These are phyloP conservation scores for Tursiops truncatus DNA, from an alignment of 2,113 vertebrate species.

Conservation along the genomic window DNA sequence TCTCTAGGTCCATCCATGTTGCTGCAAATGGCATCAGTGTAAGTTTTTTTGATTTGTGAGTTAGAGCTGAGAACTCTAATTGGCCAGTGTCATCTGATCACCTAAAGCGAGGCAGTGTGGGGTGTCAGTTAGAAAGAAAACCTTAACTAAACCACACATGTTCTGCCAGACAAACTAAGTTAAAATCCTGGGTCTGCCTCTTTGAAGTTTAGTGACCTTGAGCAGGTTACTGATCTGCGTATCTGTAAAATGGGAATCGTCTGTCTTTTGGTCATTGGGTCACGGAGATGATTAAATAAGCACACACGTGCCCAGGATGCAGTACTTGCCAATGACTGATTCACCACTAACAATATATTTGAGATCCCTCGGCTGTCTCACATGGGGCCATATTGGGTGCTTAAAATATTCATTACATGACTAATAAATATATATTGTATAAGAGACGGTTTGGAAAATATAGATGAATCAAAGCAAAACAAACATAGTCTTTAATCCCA, in stretches of 20 bases:
- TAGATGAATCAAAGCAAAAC: not conserved
- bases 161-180: not conserved
- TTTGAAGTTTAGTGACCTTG: not conserved
- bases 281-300: not conserved
- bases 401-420: not conserved
- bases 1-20: not conserved
- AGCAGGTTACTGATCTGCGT: not conserved
- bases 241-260: not conserved
- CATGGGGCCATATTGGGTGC: not conserved
- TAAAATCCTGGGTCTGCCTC: not conserved
- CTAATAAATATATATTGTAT: not conserved
- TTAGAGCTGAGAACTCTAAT: not conserved
- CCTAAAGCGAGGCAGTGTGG: not conserved
- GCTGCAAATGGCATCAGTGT: not conserved
- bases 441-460: not conserved
- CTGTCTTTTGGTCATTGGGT: fast-evolving
- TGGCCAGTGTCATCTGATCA: not conserved
- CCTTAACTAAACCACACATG: not conserved
- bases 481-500: not conserved
- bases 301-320: fast-evolving
- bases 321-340: not conserved
- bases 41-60: not conserved
- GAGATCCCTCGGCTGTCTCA: not conserved
- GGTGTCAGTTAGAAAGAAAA: not conserved
- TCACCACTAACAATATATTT: not conserved